phyloP scores from a whole-genome alignment of 2,797 vertebrate genomes.

The Oceanodroma leucorhoa region DNA sequence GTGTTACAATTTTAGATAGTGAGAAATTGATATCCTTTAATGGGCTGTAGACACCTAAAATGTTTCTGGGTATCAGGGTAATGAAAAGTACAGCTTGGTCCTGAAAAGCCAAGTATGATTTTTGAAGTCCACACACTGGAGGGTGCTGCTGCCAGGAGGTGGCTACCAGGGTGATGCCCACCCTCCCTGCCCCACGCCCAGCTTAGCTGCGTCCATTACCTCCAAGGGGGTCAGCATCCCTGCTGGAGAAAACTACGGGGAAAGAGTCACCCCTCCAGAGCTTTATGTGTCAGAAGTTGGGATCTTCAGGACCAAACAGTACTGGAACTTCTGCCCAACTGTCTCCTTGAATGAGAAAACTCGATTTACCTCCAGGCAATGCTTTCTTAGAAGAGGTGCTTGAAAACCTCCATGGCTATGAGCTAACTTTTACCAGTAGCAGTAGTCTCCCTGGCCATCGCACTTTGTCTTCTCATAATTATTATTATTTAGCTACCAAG shows the following conservation, averaged over 20 bases:
- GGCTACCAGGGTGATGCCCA: background rate
- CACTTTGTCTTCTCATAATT: background rate
- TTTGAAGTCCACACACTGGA: background rate
- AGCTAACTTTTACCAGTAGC: background rate
- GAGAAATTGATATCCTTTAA: background rate
- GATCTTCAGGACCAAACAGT: background rate
- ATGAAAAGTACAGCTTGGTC: background rate
- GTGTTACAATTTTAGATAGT: background rate
- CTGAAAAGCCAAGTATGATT: background rate
- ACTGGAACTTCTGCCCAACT: background rate
- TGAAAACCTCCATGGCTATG: background rate
- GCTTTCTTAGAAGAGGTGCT: background rate
- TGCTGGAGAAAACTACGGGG: background rate
- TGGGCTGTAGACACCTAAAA: background rate
- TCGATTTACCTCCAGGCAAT: background rate
- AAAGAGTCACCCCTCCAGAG: background rate
- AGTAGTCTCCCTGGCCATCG: background rate
- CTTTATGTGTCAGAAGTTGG: background rate
- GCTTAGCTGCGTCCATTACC: background rate
- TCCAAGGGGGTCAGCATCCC: background rate
- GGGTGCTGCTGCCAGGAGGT: background rate
- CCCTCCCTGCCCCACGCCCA: rapidly evolving
- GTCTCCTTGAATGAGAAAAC: background rate
- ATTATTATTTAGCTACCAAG: background rate
- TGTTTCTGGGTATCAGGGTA: background rate